Percentiles rank a stretch among this genome's conserved stretches.
Conservation (phyloP, 1,140 invertebrate species). For the Hypsibius dujardini region DNA sequence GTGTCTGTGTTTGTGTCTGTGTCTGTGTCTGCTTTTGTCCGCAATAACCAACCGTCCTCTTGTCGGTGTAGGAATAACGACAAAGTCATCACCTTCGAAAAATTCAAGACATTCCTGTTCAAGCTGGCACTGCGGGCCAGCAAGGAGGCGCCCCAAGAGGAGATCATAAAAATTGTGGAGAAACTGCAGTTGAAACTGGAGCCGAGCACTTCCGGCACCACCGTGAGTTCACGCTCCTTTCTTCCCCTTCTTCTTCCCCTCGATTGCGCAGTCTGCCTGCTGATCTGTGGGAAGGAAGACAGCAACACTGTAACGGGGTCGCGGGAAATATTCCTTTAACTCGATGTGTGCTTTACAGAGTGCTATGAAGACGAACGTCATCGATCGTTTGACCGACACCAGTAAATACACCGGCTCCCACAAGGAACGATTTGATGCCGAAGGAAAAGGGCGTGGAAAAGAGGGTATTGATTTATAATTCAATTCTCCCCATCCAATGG, state of each 20-base stretch:
- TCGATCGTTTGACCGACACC: conserved; percentile 69
- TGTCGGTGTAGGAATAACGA: conserved; percentile 15
- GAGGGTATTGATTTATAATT: not conserved
- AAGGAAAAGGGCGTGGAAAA: conserved; percentile 17
- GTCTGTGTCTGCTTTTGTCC: not conserved
- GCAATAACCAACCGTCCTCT: not conserved
- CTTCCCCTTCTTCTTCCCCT: not conserved
- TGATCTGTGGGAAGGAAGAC: not conserved
- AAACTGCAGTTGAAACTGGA: conserved; percentile 1
- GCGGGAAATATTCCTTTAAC: not conserved
- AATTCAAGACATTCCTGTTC: conserved; percentile 16
- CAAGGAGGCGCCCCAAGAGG: not conserved
- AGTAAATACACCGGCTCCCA: conserved; percentile 77
- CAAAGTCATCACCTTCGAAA: not conserved
- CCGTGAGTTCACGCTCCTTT: not conserved
- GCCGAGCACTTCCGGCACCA: conserved; percentile 14
- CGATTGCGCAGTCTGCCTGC: not conserved
- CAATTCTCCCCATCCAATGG: not conserved
- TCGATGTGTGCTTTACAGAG: conserved; percentile 21
- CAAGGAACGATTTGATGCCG: conserved; percentile 69
- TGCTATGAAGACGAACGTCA: conserved; percentile 35
- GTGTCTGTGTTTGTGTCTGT: not conserved
- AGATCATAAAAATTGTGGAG: not conserved
- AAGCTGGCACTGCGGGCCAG: conserved; percentile 6
- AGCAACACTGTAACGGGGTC: not conserved